Conservation (phyloP, 2,113 vertebrate species). For the Mesembrinibis cayennensis region DNA sequence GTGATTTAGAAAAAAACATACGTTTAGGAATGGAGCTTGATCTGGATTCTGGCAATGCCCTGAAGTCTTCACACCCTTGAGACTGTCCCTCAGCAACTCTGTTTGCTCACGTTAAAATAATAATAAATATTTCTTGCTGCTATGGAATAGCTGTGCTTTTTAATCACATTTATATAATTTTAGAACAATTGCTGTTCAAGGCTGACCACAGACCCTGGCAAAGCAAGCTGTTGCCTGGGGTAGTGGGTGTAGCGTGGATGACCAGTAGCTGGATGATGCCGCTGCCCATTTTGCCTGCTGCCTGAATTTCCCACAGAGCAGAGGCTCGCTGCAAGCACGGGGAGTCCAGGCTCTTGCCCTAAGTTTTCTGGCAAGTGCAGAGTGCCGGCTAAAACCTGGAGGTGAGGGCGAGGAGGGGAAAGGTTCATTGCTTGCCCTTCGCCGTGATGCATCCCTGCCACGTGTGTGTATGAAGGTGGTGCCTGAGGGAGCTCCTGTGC, state of each 20-base stretch:
- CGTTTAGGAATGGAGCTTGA: not conserved
- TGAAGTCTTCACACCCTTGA: not conserved
- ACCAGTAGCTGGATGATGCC: not conserved
- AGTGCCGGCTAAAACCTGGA: not conserved
- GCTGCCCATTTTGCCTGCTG: not conserved
- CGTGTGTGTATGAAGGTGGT: rapidly evolving
- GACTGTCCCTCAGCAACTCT: not conserved
- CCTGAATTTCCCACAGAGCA: not conserved
- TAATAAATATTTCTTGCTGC: not conserved
- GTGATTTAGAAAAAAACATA: not conserved
- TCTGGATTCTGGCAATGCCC: not conserved
- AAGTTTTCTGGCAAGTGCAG: not conserved
- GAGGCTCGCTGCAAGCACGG: not conserved
- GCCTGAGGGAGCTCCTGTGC: not conserved
- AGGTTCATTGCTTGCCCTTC: not conserved
- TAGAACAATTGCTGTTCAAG: not conserved
- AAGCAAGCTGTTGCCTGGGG: not conserved
- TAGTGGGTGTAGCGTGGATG: not conserved
- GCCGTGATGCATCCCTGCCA: not conserved
- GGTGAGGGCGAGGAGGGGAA: not conserved
- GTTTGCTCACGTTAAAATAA: not conserved
- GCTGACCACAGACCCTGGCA: not conserved
- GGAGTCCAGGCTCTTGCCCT: not conserved
- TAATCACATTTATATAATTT: not conserved
- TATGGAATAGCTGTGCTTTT: not conserved